Evolutionary conservation across 30 jellyfish, hydroid and myxozoan species (phyloP).

Genomic region (Turritopsis dohrnii): DNA sequence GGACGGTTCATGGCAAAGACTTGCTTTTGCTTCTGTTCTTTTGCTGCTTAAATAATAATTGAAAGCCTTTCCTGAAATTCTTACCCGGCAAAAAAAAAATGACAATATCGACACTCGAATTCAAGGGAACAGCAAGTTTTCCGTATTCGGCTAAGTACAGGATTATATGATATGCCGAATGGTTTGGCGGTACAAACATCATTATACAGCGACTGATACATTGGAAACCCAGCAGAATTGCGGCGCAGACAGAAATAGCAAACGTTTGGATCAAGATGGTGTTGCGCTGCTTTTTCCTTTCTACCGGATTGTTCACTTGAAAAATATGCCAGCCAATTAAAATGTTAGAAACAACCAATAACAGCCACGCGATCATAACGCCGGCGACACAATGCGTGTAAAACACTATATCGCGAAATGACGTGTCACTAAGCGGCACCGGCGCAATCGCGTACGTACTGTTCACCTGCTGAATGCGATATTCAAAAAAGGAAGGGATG

Average conservation of each 20-base stretch:
- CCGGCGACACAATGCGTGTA: neutral
- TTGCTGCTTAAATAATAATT: neutral
- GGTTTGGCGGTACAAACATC: neutral
- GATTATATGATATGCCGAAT: neutral
- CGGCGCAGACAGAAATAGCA: neutral
- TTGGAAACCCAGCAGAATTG: neutral
- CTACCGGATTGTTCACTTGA: neutral
- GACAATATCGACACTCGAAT: neutral
- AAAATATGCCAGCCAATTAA: neutral
- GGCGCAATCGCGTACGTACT: neutral
- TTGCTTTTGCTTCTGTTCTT: neutral
- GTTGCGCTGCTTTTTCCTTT: neutral
- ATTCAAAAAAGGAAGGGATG: neutral
- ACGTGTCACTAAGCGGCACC: neutral
- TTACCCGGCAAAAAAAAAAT: neutral
- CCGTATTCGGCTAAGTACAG: neutral
- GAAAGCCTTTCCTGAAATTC: neutral
- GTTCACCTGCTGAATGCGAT: neutral
- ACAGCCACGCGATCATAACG: neutral
- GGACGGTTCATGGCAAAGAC: neutral
- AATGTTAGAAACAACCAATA: neutral
- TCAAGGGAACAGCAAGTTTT: neutral
- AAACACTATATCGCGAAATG: neutral
- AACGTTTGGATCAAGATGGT: neutral
- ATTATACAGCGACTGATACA: neutral